Conservation (phyloP, 2,113 vertebrate genomes). For the Emydocephalus ijimae region DNA sequence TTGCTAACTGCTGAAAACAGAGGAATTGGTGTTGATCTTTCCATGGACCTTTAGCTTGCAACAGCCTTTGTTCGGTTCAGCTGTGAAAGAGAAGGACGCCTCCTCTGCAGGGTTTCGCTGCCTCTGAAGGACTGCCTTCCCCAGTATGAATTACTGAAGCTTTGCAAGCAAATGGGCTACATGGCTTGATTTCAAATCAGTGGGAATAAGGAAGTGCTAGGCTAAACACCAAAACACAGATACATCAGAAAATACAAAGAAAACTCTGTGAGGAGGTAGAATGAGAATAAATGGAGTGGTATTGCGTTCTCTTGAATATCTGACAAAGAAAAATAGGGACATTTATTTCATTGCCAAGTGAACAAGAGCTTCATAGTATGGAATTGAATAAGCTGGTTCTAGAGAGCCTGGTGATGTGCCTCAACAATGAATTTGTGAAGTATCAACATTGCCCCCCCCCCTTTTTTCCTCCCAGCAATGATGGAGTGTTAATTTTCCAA, state of each 20-base stretch:
- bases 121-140: not conserved
- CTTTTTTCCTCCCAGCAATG: not conserved
- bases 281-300: constrained; percentile 18
- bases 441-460: not conserved
- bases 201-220: constrained; percentile 21
- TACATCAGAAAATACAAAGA: constrained; percentile 23
- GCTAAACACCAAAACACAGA: constrained; percentile 26
- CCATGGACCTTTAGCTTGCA: not conserved
- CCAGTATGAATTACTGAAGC: not conserved
- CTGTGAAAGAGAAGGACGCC: constrained; percentile 1
- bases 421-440: not conserved
- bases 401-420: not conserved
- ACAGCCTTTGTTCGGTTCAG: constrained; percentile 11
- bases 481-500: not conserved
- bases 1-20: constrained; percentile 26
- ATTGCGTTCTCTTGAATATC: constrained; percentile 1
- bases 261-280: constrained; percentile 22
- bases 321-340: constrained; percentile 27
- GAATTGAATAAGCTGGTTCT: not conserved
- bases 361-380: constrained; percentile 20
- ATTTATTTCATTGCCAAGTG: constrained; percentile 6
- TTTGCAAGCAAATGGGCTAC: not conserved
- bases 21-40: constrained; percentile 23
- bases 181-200: constrained; percentile 16
- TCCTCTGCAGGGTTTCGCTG: not conserved